These are phyloP conservation scores for Oreochromis aureus DNA, from an alignment of 2,113 vertebrate genomes.

Conservation along the genomic window DNA sequence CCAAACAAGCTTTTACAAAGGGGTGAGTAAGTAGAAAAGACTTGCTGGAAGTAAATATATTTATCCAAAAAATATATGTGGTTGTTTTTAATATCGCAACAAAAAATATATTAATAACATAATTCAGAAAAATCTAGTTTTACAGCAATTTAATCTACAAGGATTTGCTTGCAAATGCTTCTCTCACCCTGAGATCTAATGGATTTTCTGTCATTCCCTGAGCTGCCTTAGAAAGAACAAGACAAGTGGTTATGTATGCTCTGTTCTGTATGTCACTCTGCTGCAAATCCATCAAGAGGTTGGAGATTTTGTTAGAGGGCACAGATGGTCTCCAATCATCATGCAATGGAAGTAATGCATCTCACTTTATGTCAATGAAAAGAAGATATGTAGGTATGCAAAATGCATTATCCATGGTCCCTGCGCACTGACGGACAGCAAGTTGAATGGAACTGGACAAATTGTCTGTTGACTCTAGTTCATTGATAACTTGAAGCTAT, in stretches of 20 bases:
- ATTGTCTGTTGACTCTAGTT: constrained; percentile 29
- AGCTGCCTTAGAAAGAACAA: constrained; percentile 38
- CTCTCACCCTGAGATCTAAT: constrained; percentile 40
- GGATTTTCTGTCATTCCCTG: constrained; percentile 60
- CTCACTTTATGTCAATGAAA: constrained; percentile 62
- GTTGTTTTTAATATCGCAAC: background rate
- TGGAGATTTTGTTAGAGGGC: constrained; percentile 53
- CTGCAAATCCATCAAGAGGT: constrained; percentile 57
- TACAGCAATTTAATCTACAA: constrained; percentile 27
- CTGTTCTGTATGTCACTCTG: constrained; percentile 41
- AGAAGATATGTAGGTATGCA: constrained; percentile 53
- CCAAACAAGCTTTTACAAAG: background rate
- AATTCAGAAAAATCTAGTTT: background rate
- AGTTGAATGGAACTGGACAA: constrained; percentile 36
- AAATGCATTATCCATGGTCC: constrained; percentile 45
- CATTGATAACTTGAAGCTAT: constrained; percentile 9
- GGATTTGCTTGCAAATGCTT: constrained; percentile 20
- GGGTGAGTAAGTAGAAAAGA: background rate
- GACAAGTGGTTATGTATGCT: constrained; percentile 45
- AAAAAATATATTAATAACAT: background rate
- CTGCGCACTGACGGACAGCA: constrained; percentile 22
- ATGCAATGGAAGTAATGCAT: constrained; percentile 61
- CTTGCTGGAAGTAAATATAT: background rate
- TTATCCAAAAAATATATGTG: background rate
- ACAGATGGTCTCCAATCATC: constrained; percentile 67